A percentile compares a stretch with the other conserved stretches of the same genome.
These are phyloP conservation scores for Cygnus buccinator DNA, from an alignment of 2,113 vertebrate genomes.

Conservation along the genomic window DNA sequence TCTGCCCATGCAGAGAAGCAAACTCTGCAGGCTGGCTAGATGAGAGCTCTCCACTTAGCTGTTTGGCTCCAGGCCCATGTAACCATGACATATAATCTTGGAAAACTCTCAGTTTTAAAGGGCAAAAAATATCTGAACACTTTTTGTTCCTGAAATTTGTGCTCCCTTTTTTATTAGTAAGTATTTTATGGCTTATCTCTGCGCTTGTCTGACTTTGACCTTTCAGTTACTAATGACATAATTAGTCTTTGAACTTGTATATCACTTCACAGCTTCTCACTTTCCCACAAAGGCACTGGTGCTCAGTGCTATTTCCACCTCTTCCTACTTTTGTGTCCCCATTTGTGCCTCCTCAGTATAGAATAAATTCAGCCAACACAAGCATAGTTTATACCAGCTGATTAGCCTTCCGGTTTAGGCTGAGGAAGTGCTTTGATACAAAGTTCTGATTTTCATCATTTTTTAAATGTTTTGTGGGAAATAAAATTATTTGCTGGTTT, in stretches of 20 bases:
- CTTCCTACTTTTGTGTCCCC: conserved; percentile 76
- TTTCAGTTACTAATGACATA: conserved; percentile 63
- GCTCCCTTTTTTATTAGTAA: conserved; percentile 10
- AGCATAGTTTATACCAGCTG: conserved; percentile 59
- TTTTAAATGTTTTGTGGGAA: conserved; percentile 3
- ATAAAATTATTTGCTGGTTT: neutral
- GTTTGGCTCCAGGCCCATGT: neutral
- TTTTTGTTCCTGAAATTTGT: conserved; percentile 45
- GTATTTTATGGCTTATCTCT: conserved; percentile 63
- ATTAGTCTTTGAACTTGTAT: conserved; percentile 63
- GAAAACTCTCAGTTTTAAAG: conserved; percentile 25
- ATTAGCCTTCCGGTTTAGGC: conserved; percentile 46
- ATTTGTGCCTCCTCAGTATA: conserved; percentile 39
- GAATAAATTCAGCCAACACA: conserved; percentile 52
- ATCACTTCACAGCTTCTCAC: conserved; percentile 46
- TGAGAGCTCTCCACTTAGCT: neutral
- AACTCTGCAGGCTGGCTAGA: neutral
- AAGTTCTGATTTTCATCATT: conserved; percentile 36
- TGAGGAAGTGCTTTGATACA: conserved; percentile 53
- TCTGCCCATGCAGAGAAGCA: neutral
- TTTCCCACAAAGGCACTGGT: conserved; percentile 65
- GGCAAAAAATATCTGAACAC: conserved; percentile 8
- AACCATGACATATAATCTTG: neutral
- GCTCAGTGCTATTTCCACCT: conserved; percentile 67
- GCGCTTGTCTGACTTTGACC: conserved; percentile 61